Percentiles rank a stretch among this genome's conserved stretches.
Conservation (phyloP, 2,888 invertebrate species). For the Synanthedon andrenaeformis region DNA sequence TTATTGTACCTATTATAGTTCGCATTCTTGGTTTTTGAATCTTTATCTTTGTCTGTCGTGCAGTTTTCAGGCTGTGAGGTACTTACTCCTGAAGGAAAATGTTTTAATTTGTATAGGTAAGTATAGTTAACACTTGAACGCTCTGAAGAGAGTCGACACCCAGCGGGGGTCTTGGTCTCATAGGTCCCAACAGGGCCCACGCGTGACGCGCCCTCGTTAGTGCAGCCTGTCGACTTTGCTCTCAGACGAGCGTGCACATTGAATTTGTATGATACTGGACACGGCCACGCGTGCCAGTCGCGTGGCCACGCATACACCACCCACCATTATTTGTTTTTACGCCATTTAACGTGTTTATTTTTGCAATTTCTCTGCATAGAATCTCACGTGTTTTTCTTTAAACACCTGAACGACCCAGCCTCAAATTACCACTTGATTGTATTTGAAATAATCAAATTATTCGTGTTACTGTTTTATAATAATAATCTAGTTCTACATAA, state of each 20-base stretch:
- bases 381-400: background rate
- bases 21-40: too few relatives aligned
- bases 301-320: conserved; percentile 17
- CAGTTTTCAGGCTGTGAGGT: too few relatives aligned
- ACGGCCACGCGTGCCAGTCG: conserved; percentile 29
- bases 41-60: too few relatives aligned
- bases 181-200: conserved; percentile 2
- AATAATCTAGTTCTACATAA: too few relatives aligned
- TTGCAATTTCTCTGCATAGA: background rate
- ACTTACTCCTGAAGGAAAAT: too few relatives aligned
- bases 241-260: conserved; percentile 7
- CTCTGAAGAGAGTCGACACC: background rate
- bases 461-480: too few relatives aligned
- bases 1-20: too few relatives aligned
- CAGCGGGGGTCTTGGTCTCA: background rate
- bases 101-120: background rate
- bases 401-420: background rate
- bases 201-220: conserved; percentile 48
- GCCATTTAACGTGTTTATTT: conserved; percentile 57
- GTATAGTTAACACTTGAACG: background rate
- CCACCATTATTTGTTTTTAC: conserved; percentile 55
- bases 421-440: background rate
- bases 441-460: too few relatives aligned
- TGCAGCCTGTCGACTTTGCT: conserved; percentile 38
- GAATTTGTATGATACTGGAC: conserved; percentile 23